These are phyloP conservation scores for Symphodus melops DNA, from an alignment of 2,113 vertebrate species.

Conservation along the genomic window DNA sequence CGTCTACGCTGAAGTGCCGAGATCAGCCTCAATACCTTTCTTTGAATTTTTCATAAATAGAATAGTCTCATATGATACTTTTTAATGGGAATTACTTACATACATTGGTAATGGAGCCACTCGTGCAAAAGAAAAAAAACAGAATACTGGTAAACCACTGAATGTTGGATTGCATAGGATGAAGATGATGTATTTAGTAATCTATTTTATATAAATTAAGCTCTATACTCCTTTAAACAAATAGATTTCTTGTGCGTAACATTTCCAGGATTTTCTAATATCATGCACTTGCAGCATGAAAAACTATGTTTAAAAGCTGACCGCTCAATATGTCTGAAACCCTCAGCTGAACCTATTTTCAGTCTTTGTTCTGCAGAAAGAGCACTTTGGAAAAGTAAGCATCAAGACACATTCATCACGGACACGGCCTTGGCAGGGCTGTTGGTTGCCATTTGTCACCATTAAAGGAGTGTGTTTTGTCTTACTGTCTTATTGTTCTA, in stretches of 20 bases:
- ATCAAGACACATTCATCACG: constrained; percentile 69
- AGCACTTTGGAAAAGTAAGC: constrained; percentile 51
- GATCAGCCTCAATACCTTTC: too few species aligned
- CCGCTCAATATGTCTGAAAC: background rate
- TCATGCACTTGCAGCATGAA: background rate
- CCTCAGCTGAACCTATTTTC: constrained; percentile 38
- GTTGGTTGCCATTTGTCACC: constrained; percentile 64
- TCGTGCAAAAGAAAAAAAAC: too few species aligned
- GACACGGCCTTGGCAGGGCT: constrained; percentile 51
- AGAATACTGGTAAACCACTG: too few species aligned
- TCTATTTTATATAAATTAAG: too few species aligned
- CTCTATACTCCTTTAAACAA: background rate
- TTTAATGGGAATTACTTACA: too few species aligned
- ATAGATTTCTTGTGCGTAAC: background rate
- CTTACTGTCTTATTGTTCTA: constrained; percentile 37
- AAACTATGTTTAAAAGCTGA: constrained; percentile 14
- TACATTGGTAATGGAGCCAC: too few species aligned
- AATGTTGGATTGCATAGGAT: too few species aligned
- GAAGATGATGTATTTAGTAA: too few species aligned
- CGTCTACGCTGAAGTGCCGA: too few species aligned
- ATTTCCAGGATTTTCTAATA: background rate
- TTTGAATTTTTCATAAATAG: too few species aligned
- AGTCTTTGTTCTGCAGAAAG: constrained; percentile 40
- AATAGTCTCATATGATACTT: too few species aligned
- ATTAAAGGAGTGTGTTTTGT: constrained; percentile 63